Base-by-base conservation (phyloP, 37 sponge, comb jelly and placozoan species). In the Bolinopsis microptera region DNA sequence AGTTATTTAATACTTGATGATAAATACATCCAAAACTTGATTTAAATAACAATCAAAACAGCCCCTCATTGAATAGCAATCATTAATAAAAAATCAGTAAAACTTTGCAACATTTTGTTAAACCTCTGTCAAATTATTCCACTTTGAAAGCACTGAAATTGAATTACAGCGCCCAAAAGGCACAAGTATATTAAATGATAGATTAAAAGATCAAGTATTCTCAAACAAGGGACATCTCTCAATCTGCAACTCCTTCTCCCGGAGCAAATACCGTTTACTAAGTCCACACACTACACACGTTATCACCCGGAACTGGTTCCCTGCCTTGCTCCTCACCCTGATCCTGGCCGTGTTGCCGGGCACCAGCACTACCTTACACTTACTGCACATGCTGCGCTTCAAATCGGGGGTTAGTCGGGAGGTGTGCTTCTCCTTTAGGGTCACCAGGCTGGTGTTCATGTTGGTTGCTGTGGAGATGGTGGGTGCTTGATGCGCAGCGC, bases 341-440 rank as follows among this genome's bases (percentile, higher is more conserved):
- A 86, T 48, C 22, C 36, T 39, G 41, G 90, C 41, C 16, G 61
- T 39, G 61, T 30, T 27, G 3, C 90, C 90, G n/a, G 61, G 61
- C n/a, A 86, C 90, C 90, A 86, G 26, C 26, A 41, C 38, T 28
- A 40, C 24, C n/a, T 38, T 86, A 86, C 90, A 86, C 27, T 27
- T 38, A 9, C 31, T n/a, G 90, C 90, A 86, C 90, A 86, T 86
- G n/a, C 36, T 26, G 0, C 61, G 90, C 26, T 38, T 39, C 30
- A 86, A 48, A 23, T 28, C 90, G 24, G 90, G 90, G 3, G 90
- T 86, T 28, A 26, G n/a, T 3, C 90, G 41, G 27, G 61, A 23
- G 0, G 41, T 24, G 90, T 86, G 90, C 35, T 86, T 86, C 90
- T 40, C 28, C n/a, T 34, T 38, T 13, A 40, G 1, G 3, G 48